phyloP scores from a whole-genome alignment of 2,888 invertebrate genomes.

The Ennomos erosarius region DNA sequence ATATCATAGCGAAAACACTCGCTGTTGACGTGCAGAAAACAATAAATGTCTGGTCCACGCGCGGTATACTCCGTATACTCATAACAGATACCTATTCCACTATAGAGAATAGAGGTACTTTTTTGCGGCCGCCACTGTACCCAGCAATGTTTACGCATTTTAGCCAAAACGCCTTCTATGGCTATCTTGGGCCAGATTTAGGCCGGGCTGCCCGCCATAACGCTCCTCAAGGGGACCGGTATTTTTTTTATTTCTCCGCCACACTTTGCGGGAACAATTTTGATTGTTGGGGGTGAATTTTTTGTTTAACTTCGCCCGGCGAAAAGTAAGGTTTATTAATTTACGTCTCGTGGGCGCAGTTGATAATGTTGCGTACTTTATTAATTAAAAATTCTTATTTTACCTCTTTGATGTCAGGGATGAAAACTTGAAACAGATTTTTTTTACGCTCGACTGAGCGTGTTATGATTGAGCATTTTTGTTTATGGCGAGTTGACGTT shows the following conservation, averaged over 20 bases:
- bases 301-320: slow-evolving; percentile 38
- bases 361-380: slow-evolving; percentile 41
- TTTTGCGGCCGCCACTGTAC: slow-evolving; percentile 47
- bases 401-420: slow-evolving; percentile 33
- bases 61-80: background rate
- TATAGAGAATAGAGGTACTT: slow-evolving; percentile 30
- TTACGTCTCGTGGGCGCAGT: slow-evolving; percentile 39
- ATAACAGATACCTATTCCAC: slow-evolving; percentile 1
- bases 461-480: slow-evolving; percentile 14
- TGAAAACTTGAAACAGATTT: slow-evolving; percentile 32
- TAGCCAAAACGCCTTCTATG: slow-evolving; percentile 67
- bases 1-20: slow-evolving; percentile 50
- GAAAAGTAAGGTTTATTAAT: slow-evolving; percentile 41
- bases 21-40: slow-evolving; percentile 46
- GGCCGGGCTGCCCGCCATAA: slow-evolving; percentile 51
- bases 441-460: slow-evolving; percentile 29
- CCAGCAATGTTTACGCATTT: slow-evolving; percentile 58
- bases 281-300: slow-evolving; percentile 43
- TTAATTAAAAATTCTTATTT: slow-evolving; percentile 43
- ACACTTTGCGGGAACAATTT: slow-evolving; percentile 42
- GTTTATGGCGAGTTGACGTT: slow-evolving; percentile 7
- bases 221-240: slow-evolving; percentile 51
- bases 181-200: slow-evolving; percentile 60
- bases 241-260: slow-evolving; percentile 40
- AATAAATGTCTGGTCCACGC: slow-evolving; percentile 45